These are phyloP conservation scores for Chaetorhynchus papuensis DNA, from an alignment of 2,113 vertebrate genomes.

Conservation along the genomic window DNA sequence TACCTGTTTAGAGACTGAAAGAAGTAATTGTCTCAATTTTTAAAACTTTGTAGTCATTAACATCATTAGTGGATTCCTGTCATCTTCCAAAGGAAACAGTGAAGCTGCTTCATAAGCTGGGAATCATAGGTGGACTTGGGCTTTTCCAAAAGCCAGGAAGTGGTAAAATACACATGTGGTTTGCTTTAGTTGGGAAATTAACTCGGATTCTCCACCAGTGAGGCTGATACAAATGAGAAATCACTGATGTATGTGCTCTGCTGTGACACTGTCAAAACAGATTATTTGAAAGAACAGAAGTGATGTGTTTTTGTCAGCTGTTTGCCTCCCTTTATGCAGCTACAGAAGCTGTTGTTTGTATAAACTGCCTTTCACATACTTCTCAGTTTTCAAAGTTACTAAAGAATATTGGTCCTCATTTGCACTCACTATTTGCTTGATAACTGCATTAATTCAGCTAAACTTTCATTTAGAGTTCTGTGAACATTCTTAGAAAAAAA, in stretches of 20 bases:
- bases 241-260: background rate
- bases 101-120: constrained; percentile 10
- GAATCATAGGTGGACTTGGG: background rate
- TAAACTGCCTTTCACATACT: background rate
- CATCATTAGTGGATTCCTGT: constrained; percentile 51
- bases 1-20: constrained; percentile 55
- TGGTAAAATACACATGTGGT: constrained; percentile 60
- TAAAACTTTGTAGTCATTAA: constrained; percentile 28
- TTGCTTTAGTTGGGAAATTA: constrained; percentile 51
- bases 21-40: constrained; percentile 45
- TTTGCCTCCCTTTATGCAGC: background rate
- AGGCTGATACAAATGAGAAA: constrained; percentile 26
- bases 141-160: constrained; percentile 51
- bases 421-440: background rate
- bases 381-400: background rate
- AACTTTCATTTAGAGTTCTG: background rate
- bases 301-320: constrained; percentile 9
- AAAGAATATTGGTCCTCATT: background rate
- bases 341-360: constrained; percentile 14
- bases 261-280: constrained; percentile 14
- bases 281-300: background rate
- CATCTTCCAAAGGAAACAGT: constrained; percentile 45
- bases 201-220: constrained; percentile 18
- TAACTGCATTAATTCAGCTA: background rate
- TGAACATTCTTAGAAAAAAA: background rate